phyloP scores from a whole-genome alignment of 2,797 vertebrate species.

The Myotis findleyi region DNA sequence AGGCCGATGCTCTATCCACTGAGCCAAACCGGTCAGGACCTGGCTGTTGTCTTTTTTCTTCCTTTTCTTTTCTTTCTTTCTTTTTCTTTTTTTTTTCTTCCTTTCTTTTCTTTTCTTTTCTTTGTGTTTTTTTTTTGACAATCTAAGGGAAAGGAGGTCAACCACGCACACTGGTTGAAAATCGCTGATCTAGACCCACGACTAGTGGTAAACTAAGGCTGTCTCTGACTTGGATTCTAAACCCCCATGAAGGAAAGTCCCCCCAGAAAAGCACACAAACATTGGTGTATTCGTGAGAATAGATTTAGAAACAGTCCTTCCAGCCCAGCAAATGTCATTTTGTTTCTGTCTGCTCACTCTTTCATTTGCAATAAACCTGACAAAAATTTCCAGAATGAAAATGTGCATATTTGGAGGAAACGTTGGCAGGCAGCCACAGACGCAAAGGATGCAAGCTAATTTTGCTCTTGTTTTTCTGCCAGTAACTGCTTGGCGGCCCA shows the following conservation, averaged over 20 bases:
- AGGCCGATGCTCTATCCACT: too few relatives aligned
- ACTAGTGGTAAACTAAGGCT: neutral
- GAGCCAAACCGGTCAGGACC: too few relatives aligned
- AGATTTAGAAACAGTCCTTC: neutral
- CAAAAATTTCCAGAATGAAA: conserved; percentile 65
- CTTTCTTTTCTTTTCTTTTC: neutral
- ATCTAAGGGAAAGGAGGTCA: neutral
- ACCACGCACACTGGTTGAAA: neutral
- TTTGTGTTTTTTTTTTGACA: neutral
- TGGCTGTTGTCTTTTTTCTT: too few relatives aligned
- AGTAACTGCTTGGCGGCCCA: neutral
- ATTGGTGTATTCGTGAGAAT: neutral
- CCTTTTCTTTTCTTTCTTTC: too few relatives aligned
- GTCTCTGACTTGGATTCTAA: neutral
- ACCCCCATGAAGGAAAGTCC: neutral
- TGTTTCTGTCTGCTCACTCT: conserved; percentile 60
- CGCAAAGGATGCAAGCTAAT: conserved; percentile 26
- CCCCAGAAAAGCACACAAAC: neutral
- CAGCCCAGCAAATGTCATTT: conserved; percentile 27
- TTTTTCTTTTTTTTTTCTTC: too few relatives aligned
- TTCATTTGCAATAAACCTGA: conserved; percentile 67
- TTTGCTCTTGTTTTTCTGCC: conserved; percentile 70
- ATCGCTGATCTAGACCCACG: neutral
- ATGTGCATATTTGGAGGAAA: conserved; percentile 50
- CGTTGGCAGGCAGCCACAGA: conserved; percentile 59